Evolutionary conservation across 2,888 invertebrate species (phyloP).

Genomic region (Maniola hyperantus): DNA sequence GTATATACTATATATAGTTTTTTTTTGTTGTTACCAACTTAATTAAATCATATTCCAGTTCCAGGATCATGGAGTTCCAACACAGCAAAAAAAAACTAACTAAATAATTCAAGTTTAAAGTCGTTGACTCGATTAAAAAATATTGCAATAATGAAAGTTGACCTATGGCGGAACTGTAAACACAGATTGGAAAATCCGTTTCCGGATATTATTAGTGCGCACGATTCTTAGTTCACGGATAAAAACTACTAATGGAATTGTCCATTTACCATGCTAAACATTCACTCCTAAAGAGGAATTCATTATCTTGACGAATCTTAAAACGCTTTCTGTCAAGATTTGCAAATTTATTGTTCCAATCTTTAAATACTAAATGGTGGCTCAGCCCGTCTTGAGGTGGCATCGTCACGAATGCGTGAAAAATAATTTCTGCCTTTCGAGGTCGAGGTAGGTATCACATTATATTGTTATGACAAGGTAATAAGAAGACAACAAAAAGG

Average conservation of each 20-base stretch:
- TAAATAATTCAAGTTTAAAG: neutral
- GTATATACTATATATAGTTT: too few relatives aligned
- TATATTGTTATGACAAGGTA: too few relatives aligned
- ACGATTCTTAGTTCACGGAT: slow-evolving; percentile 26
- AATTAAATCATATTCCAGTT: too few relatives aligned
- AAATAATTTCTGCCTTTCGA: too few relatives aligned
- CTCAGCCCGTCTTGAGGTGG: too few relatives aligned
- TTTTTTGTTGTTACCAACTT: too few relatives aligned
- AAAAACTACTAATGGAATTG: slow-evolving; percentile 25
- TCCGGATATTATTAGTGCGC: slow-evolving; percentile 19
- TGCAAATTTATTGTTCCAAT: slow-evolving; percentile 19
- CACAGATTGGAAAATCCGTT: slow-evolving; percentile 24
- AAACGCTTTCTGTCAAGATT: slow-evolving; percentile 25
- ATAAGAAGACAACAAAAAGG: too few relatives aligned
- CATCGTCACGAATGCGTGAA: too few relatives aligned
- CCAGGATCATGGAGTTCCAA: neutral
- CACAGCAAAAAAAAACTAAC: neutral
- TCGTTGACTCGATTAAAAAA: neutral
- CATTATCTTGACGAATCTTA: slow-evolving; percentile 28
- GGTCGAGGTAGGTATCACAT: too few relatives aligned
- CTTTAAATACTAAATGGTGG: too few relatives aligned
- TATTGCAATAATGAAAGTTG: slow-evolving; percentile 20
- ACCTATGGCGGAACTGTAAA: slow-evolving; percentile 24
- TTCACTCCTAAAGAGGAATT: slow-evolving; percentile 26
- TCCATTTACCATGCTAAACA: slow-evolving; percentile 23